Percentiles rank a stretch among this genome's conserved stretches.
phyloP scores from a whole-genome alignment of 2,888 invertebrate species.

The Tanytarsus gracilentus region DNA sequence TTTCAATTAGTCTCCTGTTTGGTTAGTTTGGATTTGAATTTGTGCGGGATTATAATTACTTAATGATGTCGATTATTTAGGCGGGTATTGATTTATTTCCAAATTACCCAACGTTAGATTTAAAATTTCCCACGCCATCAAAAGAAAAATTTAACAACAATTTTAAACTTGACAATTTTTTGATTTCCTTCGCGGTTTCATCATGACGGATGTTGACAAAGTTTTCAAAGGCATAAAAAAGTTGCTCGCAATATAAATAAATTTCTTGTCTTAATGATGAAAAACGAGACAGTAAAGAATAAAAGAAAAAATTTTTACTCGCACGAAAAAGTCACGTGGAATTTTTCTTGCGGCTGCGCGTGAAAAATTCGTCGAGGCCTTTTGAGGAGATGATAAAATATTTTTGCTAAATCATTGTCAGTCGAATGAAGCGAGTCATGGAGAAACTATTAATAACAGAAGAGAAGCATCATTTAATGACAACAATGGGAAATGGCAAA shows the following conservation, averaged over 20 bases:
- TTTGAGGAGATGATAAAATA: neutral
- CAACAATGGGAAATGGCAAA: slow-evolving; percentile 21
- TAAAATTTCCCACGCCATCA: no score
- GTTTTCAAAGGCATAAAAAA: no score
- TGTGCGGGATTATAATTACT: no score
- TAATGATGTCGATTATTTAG: no score
- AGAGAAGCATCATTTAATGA: slow-evolving; percentile 25
- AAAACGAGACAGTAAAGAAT: neutral
- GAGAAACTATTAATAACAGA: slow-evolving; percentile 27
- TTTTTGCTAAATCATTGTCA: slow-evolving; percentile 7
- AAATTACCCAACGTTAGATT: no score
- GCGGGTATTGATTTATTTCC: no score
- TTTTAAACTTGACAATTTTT: no score
- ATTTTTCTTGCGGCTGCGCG: slow-evolving; percentile 14
- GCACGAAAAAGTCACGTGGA: slow-evolving; percentile 26
- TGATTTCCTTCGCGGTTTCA: no score
- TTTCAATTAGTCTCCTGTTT: neutral
- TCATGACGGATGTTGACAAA: no score
- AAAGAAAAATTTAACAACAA: no score
- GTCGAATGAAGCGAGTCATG: slow-evolving; percentile 12
- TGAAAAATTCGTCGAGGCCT: neutral
- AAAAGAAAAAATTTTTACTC: neutral
- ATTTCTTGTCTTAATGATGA: neutral
- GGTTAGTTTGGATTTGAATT: no score
- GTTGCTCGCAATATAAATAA: no score